Evolutionary conservation across 2,113 vertebrate genomes (phyloP).

Genomic region (Callopanchax toddi): DNA sequence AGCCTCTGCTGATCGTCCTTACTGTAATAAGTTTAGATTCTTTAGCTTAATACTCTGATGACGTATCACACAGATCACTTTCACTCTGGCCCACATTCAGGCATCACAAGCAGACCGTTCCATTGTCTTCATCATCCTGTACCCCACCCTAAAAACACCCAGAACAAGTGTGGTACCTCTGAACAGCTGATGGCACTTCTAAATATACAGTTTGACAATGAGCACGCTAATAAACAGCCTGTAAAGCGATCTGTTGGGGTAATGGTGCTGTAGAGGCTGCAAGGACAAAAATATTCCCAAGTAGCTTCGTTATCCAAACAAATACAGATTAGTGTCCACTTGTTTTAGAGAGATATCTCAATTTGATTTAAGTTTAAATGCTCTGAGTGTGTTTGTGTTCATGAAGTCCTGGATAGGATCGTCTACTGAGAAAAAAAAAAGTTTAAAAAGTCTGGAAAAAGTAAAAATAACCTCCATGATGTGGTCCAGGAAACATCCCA

Average conservation of each 20-base stretch:
- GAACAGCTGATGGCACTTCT: conserved; percentile 58
- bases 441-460: conserved; percentile 33
- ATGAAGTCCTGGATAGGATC: conserved; percentile 32
- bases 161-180: background rate
- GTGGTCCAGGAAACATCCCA: conserved; percentile 37
- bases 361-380: background rate
- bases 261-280: conserved; percentile 12
- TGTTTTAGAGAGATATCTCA: background rate
- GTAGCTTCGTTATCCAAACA: background rate
- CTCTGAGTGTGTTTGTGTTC: background rate
- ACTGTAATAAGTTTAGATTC: background rate
- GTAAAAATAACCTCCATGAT: conserved; percentile 35
- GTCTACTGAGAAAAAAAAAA: conserved; percentile 7
- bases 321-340: background rate
- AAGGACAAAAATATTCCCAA: conserved; percentile 10
- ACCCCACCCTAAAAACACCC: background rate
- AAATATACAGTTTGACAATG: conserved; percentile 44
- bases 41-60: conserved; percentile 1
- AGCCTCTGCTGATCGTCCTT: too few species aligned
- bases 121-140: conserved; percentile 49
- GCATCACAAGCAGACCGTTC: conserved; percentile 4
- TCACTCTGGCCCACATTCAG: conserved; percentile 23
- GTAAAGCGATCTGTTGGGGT: conserved; percentile 9
- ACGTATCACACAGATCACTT: background rate
- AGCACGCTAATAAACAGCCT: background rate